Conservation (phyloP, 1,140 invertebrate species). For the Drepana arcuata region DNA sequence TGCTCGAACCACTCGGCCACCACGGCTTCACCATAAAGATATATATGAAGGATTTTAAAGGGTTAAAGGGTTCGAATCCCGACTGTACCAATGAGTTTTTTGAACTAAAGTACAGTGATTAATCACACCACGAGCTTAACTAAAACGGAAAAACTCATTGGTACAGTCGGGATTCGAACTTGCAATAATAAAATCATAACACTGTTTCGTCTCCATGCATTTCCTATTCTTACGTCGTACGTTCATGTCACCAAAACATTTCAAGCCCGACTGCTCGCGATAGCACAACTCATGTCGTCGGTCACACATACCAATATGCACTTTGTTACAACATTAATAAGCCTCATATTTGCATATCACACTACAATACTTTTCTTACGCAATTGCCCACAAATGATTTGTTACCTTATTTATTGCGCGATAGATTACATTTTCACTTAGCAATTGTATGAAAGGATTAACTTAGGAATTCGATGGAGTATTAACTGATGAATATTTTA, state of each 20-base stretch:
- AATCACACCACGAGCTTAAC: too few species aligned
- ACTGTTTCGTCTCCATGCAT: slow-evolving; percentile 21
- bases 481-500: too few species aligned
- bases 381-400: slow-evolving; percentile 9
- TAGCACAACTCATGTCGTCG: slow-evolving; percentile 22
- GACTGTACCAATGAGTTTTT: too few species aligned
- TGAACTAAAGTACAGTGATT: too few species aligned
- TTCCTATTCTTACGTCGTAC: slow-evolving; percentile 20
- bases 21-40: too few species aligned
- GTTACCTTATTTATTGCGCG: slow-evolving; percentile 6
- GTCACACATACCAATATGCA: slow-evolving; percentile 11
- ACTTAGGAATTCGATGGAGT: too few species aligned
- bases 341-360: slow-evolving; percentile 27
- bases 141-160: too few species aligned
- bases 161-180: too few species aligned
- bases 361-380: slow-evolving; percentile 4
- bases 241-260: slow-evolving; percentile 63
- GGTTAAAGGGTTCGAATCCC: too few species aligned
- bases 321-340: slow-evolving; percentile 14
- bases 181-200: slow-evolving; percentile 5
- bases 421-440: slow-evolving; percentile 14
- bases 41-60: too few species aligned
- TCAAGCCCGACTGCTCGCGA: slow-evolving; percentile 31
- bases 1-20: too few species aligned
- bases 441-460: too few species aligned